Percentiles rank a stretch among this genome's conserved stretches.
Evolutionary conservation across 2,113 vertebrate species (phyloP).

Genomic region (Pycnonotus jocosus): DNA sequence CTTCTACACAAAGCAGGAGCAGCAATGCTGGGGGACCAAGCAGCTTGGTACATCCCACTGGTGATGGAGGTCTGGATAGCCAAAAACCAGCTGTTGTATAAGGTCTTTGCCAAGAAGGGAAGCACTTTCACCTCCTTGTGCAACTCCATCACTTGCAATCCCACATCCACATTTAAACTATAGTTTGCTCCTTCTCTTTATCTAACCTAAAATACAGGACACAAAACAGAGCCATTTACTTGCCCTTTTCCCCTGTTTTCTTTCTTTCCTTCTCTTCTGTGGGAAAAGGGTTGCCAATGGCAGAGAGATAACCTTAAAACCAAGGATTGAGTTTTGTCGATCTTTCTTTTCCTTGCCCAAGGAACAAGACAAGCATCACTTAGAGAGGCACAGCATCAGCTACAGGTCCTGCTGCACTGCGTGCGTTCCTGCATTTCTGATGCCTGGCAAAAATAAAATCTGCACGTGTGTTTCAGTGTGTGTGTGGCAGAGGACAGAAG

Average conservation of each 20-base stretch:
- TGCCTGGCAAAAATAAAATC: neutral
- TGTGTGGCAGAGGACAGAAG: neutral
- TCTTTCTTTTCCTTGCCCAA: neutral
- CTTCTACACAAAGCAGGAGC: neutral
- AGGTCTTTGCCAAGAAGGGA: neutral
- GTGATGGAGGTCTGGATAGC: neutral
- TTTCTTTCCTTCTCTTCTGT: neutral
- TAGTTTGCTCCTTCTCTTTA: neutral
- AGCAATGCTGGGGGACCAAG: neutral
- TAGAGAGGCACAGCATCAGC: neutral
- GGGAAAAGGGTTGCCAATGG: neutral
- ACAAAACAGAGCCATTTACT: neutral
- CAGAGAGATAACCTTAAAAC: neutral
- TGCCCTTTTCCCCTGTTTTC: fast-evolving
- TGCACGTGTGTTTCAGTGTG: fast-evolving
- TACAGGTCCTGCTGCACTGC: neutral
- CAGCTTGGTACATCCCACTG: neutral
- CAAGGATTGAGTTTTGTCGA: neutral
- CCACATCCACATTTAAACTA: neutral
- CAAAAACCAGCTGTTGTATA: neutral
- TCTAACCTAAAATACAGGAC: neutral
- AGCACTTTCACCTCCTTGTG: neutral
- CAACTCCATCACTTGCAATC: neutral
- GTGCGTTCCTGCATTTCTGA: neutral
- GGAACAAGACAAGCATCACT: neutral